A percentile compares a stretch with the other conserved stretches of the same genome.
Conservation (phyloP, 2,888 invertebrate species). For the Eristalis intricaria region DNA sequence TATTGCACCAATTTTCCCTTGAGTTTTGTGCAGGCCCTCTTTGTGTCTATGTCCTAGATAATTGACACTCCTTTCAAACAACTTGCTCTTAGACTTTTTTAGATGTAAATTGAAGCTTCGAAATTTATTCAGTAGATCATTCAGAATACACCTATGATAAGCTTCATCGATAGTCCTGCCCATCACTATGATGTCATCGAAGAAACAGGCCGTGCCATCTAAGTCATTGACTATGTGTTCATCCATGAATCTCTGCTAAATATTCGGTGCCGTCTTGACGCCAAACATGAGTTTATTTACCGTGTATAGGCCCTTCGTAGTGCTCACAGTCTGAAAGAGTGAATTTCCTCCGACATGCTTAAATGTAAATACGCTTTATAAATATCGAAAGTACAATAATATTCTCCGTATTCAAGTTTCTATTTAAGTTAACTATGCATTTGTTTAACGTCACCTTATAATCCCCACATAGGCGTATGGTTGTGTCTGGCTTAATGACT, state of each 20-base stretch:
- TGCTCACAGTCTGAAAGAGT: conserved; percentile 18
- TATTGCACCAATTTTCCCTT: conserved; percentile 74
- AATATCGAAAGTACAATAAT: conserved; percentile 28
- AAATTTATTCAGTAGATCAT: not conserved
- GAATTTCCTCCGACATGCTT: conserved; percentile 22
- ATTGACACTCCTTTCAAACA: conserved; percentile 1
- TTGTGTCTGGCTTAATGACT: conserved; percentile 24
- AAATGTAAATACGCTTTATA: conserved; percentile 30
- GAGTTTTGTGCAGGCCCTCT: conserved; percentile 73
- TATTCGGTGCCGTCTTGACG: conserved; percentile 35
- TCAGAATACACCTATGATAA: not conserved
- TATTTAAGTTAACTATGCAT: conserved; percentile 23
- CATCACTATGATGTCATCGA: conserved; percentile 27
- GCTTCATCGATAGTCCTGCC: conserved; percentile 17
- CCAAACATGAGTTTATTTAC: conserved; percentile 42
- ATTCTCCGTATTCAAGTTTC: conserved; percentile 20
- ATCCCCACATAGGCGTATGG: conserved; percentile 22
- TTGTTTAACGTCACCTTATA: conserved; percentile 41
- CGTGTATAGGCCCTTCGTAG: conserved; percentile 11
- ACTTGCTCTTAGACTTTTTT: conserved; percentile 3
- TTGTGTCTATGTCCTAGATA: conserved; percentile 30
- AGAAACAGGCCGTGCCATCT: conserved; percentile 31
- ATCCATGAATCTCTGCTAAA: conserved; percentile 32
- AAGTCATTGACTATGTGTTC: conserved; percentile 29
- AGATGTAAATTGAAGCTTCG: not conserved